Conservation (phyloP, 2,888 invertebrate genomes). For the Trachelus troglodyta region DNA sequence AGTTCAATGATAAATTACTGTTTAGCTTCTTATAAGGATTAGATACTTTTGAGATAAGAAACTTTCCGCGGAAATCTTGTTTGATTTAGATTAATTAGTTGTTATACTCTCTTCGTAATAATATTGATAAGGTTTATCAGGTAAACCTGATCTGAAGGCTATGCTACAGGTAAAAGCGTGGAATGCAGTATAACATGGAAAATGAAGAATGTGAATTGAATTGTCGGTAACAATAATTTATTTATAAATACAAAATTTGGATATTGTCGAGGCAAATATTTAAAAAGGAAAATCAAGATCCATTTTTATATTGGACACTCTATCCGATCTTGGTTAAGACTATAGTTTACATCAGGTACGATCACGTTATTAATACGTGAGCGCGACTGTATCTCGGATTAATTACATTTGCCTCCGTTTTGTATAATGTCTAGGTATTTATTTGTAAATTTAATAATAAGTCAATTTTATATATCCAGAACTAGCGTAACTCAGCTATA, state of each 20-base stretch:
- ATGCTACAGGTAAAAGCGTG: neutral
- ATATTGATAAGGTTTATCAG: neutral
- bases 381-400: neutral
- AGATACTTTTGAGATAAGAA: neutral
- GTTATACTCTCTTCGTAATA: neutral
- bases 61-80: neutral
- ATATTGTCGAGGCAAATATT: neutral
- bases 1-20: neutral
- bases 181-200: neutral
- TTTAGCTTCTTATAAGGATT: neutral
- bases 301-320: neutral
- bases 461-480: neutral
- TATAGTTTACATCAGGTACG: neutral
- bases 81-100: neutral
- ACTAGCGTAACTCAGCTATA: neutral
- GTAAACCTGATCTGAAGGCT: no score
- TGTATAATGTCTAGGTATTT: neutral
- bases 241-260: constrained; percentile 49
- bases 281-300: neutral
- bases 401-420: neutral
- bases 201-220: neutral
- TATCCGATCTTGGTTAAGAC: neutral
- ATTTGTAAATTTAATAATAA: neutral
- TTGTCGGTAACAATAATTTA: constrained; percentile 49
- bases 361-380: neutral